phyloP scores from a whole-genome alignment of 1,140 invertebrate genomes.

The Caenorhabditis briggsae region DNA sequence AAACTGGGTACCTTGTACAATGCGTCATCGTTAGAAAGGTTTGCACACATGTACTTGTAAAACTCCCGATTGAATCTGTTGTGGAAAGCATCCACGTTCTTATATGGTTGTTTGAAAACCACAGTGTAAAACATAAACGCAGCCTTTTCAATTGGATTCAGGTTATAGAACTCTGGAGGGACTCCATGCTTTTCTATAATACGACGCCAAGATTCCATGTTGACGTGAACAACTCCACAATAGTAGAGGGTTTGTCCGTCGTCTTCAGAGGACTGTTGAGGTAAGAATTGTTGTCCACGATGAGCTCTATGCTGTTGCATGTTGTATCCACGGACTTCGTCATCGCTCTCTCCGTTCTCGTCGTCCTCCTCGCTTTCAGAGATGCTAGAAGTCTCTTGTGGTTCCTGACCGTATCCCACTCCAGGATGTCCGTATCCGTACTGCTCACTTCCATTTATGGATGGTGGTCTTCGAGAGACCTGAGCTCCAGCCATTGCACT shows the following conservation, averaged over 20 bases:
- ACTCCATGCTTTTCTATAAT: background rate
- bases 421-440: background rate
- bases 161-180: slow-evolving; percentile 23
- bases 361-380: slow-evolving; percentile 15
- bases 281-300: background rate
- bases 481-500: slow-evolving; percentile 7
- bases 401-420: background rate
- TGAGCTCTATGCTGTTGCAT: background rate
- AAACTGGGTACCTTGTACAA: background rate
- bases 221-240: slow-evolving; percentile 38
- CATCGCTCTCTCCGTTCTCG: slow-evolving; percentile 26
- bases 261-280: background rate
- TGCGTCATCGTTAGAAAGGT: slow-evolving; percentile 32
- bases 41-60: slow-evolving; percentile 39
- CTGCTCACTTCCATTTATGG: background rate
- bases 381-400: slow-evolving; percentile 14
- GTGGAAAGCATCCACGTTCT: slow-evolving; percentile 55
- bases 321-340: slow-evolving; percentile 14
- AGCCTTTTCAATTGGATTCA: slow-evolving; percentile 59
- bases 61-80: slow-evolving; percentile 52
- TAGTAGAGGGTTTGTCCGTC: slow-evolving; percentile 10
- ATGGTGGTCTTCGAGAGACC: background rate
- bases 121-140: slow-evolving; percentile 57
- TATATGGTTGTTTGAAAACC: slow-evolving; percentile 15
- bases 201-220: slow-evolving; percentile 30